These are phyloP conservation scores for Sus cebifrons DNA, from an alignment of 2,797 vertebrate species.

Conservation along the genomic window DNA sequence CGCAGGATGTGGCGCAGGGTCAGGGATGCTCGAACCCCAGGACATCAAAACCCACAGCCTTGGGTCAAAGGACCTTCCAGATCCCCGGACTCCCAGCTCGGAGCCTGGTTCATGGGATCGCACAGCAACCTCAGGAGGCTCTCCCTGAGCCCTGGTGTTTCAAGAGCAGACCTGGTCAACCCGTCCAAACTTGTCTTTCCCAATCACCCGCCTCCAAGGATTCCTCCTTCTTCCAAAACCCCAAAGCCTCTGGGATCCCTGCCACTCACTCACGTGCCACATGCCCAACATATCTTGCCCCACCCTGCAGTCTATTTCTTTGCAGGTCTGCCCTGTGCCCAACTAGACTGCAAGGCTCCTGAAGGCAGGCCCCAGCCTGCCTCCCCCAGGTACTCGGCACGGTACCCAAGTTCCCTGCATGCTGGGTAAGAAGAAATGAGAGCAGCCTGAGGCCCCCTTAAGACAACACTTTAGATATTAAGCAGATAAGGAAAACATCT, in stretches of 20 bases:
- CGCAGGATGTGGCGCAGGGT: neutral
- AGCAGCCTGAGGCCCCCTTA: neutral
- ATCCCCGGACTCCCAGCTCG: neutral
- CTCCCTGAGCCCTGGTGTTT: neutral
- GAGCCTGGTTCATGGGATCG: neutral
- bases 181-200: neutral
- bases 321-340: neutral
- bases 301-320: neutral
- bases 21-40: neutral
- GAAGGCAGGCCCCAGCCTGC: neutral
- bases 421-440: neutral
- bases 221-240: neutral
- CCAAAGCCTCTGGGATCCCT: neutral
- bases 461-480: neutral
- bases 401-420: neutral
- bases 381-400: neutral
- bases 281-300: neutral
- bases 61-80: neutral
- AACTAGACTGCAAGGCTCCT: neutral
- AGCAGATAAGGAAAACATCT: conserved; percentile 28
- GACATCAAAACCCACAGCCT: neutral
- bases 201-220: neutral
- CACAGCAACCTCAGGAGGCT: neutral
- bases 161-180: neutral
- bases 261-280: neutral